Base-by-base conservation (phyloP, 2,888 invertebrate genomes). In the Aquatica leii region DNA sequence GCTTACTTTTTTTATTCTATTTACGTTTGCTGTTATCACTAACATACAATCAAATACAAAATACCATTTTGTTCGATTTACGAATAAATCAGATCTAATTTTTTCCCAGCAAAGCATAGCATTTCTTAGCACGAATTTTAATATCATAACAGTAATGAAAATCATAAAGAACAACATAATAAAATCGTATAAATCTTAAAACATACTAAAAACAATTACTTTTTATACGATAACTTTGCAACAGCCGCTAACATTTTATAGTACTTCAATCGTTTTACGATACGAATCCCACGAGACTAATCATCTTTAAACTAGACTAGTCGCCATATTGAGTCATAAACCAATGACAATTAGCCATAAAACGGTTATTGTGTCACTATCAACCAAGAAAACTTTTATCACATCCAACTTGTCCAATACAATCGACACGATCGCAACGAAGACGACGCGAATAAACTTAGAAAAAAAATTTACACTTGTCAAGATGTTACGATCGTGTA, bases 301-400 rank as follows among this genome's bases (percentile, higher is more conserved):
- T 82, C 80, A 79, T 77, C 76, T 81, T 81, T 80, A 80, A 81
- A 81, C 77, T 78, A 76, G 79, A 77, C 76, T 77, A 74, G 77
- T 76, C 77, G 80, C 81, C 81, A 82, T 82, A 82, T 82, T 82
- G 81, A 77, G 76, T 70, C 78, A 81, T 81, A 82, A 81, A 82
- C 79, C 81, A 78, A 81, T 80, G 78, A 79, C 82, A 82, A 82
- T 82, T 82, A 81, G 78, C 81, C 72, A 81, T 82, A 81, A 82
- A 82, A 77, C 77, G 77, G 80, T 81, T 81, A 81, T 81, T 74
- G 78, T 73, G 70, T 69, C 68, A 76, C 71, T 66, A 73, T 67
- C 67, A 69, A 68, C 68, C 64, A 68, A 66, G 59, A 66, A 62
- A 62, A 58, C 21, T 54, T 34, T 46, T 54, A 50, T 34, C 20